Evolutionary conservation across 2,113 vertebrate species (phyloP).

Genomic region (Monarcha castaneiventris): DNA sequence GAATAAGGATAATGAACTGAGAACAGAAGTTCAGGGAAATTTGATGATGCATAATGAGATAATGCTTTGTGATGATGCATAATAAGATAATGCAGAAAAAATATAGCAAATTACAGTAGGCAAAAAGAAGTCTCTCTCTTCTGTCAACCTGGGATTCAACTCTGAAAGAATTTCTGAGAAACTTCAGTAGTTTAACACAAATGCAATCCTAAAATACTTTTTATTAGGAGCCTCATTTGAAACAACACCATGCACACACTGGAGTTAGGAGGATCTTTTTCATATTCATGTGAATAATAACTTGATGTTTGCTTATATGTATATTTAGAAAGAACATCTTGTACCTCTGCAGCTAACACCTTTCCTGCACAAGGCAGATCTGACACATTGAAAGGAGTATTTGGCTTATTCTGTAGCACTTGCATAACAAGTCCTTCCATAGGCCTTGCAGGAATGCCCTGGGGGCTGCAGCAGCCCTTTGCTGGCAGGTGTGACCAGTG

Average conservation of each 20-base stretch:
- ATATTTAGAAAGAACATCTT: conserved; percentile 10
- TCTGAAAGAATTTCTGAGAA: conserved; percentile 1
- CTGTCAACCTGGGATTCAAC: conserved; percentile 29
- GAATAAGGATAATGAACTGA: background rate
- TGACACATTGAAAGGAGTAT: background rate
- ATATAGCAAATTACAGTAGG: background rate
- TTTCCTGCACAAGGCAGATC: background rate
- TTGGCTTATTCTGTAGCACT: background rate
- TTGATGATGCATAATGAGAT: background rate
- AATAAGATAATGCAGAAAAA: conserved; percentile 13
- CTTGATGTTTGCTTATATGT: conserved; percentile 10
- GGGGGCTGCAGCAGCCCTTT: background rate
- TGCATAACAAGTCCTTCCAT: background rate
- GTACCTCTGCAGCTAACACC: background rate
- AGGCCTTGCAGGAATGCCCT: background rate
- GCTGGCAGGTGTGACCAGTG: background rate
- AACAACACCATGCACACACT: background rate
- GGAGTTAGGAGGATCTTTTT: conserved; percentile 11
- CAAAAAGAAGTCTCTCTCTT: conserved; percentile 10
- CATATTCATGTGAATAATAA: conserved; percentile 36
- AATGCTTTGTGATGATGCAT: background rate
- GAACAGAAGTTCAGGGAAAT: conserved; percentile 34
- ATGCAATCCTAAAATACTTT: conserved; percentile 53
- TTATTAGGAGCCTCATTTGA: conserved; percentile 32
- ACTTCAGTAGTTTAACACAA: conserved; percentile 16